Evolutionary conservation across 1,140 invertebrate genomes (phyloP).

Genomic region (Drosophila sechellia): DNA sequence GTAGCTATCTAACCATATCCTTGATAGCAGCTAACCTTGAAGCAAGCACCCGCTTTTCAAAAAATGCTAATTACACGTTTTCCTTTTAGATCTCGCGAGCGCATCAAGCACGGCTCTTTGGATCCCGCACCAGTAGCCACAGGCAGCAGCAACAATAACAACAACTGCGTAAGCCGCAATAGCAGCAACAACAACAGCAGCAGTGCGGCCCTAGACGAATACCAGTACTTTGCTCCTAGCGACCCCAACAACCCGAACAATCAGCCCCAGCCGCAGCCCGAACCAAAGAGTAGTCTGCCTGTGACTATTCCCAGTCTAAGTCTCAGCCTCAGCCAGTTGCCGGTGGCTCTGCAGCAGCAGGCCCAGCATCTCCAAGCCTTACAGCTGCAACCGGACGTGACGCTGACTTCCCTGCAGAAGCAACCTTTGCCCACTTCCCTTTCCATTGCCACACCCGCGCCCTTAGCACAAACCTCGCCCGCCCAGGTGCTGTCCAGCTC

Average conservation of each 20-base stretch:
- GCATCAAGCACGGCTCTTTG: constrained; percentile 49
- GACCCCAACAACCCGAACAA: constrained; percentile 82
- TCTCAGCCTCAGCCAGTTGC: constrained; percentile 52
- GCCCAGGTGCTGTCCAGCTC: constrained; percentile 55
- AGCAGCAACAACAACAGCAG: constrained; percentile 62
- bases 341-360: constrained; percentile 49
- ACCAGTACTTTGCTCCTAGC: constrained; percentile 81
- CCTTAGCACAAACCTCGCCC: constrained; percentile 10
- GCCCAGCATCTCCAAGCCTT: constrained; percentile 64
- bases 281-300: constrained; percentile 1
- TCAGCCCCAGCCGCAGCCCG: constrained; percentile 30
- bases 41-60: too few species aligned
- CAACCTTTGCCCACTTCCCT: constrained; percentile 4
- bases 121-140: constrained; percentile 1
- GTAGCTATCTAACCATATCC: too few species aligned
- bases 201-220: constrained; percentile 65
- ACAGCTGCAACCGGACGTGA: constrained; percentile 67
- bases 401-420: constrained; percentile 56
- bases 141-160: constrained; percentile 17
- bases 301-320: neutral
- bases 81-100: constrained; percentile 72
- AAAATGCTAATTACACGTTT: neutral
- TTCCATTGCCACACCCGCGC: constrained; percentile 3
- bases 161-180: constrained; percentile 29
- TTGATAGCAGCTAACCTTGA: too few species aligned